Conservation (phyloP, 1,140 invertebrate species). For the Drosophila parvula region DNA sequence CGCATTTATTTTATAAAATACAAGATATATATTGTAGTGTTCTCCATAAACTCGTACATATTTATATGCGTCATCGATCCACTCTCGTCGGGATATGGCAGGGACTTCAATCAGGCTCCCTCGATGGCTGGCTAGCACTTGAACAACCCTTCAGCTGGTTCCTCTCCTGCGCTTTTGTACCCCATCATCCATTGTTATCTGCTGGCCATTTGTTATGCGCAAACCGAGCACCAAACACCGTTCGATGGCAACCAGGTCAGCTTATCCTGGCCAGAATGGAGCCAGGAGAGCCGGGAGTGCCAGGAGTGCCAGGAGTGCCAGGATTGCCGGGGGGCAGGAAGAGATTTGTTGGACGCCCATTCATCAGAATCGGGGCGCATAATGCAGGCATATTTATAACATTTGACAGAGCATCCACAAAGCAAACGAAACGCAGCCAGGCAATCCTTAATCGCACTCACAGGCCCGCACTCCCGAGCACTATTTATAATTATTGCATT, state of each 20-base stretch:
- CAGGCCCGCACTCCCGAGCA: constrained; percentile 25
- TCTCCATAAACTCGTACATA: not conserved
- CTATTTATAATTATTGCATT: constrained; percentile 63
- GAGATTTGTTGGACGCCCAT: constrained; percentile 40
- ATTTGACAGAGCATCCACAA: constrained; percentile 54
- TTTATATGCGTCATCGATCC: constrained; percentile 43
- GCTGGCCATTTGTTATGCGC: constrained; percentile 64
- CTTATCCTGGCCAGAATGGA: constrained; percentile 15
- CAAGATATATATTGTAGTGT: not conserved
- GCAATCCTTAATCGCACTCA: constrained; percentile 36
- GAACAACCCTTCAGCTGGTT: constrained; percentile 33
- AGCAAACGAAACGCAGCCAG: constrained; percentile 36
- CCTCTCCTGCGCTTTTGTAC: constrained; percentile 27
- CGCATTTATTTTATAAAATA: constrained; percentile 7
- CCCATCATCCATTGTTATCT: constrained; percentile 59
- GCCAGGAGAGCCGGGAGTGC: not conserved
- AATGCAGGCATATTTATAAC: constrained; percentile 65
- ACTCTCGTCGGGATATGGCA: constrained; percentile 26
- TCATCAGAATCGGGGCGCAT: constrained; percentile 54
- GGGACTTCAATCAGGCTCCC: constrained; percentile 43
- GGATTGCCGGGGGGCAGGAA: not conserved
- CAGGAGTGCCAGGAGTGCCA: not conserved
- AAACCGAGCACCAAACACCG: constrained; percentile 25
- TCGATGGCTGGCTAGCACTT: constrained; percentile 24
- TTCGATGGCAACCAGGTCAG: constrained; percentile 43